These are phyloP conservation scores for Orthosia incerta DNA, from an alignment of 2,888 invertebrate genomes.

Conservation along the genomic window DNA sequence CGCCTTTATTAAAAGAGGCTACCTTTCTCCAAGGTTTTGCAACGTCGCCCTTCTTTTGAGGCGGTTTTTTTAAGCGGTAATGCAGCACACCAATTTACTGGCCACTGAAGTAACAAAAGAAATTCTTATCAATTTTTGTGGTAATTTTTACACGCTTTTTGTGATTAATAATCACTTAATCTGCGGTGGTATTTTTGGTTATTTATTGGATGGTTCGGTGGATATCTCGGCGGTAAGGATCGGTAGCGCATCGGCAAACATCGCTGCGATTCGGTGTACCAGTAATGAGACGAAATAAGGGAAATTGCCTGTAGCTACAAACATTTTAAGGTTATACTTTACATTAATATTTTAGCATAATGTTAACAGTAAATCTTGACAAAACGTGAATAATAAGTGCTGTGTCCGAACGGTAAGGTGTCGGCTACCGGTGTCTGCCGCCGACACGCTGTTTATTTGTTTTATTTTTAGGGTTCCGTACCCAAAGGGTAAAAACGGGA, in stretches of 20 bases:
- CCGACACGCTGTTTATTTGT: constrained; percentile 65
- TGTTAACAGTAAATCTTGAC: constrained; percentile 58
- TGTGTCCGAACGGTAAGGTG: constrained; percentile 28
- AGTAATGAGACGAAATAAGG: constrained; percentile 76
- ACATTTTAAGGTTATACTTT: constrained; percentile 66
- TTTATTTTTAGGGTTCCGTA: too few relatives aligned
- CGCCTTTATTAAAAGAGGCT: constrained; percentile 86
- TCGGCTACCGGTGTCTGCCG: constrained; percentile 50
- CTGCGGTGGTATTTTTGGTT: constrained; percentile 74
- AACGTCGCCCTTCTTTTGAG: constrained; percentile 85
- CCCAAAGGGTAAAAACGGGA: too few relatives aligned
- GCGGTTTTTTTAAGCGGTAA: constrained; percentile 72
- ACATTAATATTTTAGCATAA: constrained; percentile 65
- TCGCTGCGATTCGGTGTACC: constrained; percentile 65
- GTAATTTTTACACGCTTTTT: constrained; percentile 78
- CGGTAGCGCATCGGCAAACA: constrained; percentile 75
- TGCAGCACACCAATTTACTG: constrained; percentile 76
- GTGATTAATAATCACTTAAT: constrained; percentile 84
- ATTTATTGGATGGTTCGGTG: constrained; percentile 72
- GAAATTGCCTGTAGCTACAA: constrained; percentile 73
- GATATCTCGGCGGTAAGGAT: constrained; percentile 67
- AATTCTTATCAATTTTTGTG: constrained; percentile 81
- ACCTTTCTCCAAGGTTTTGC: constrained; percentile 89
- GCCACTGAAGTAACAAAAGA: constrained; percentile 78
- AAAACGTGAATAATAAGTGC: constrained; percentile 48